Evolutionary conservation across 2,888 invertebrate species (phyloP), one percentile per base, ranked within the genome.

Genomic region (Chrysotoxum bicinctum): DNA sequence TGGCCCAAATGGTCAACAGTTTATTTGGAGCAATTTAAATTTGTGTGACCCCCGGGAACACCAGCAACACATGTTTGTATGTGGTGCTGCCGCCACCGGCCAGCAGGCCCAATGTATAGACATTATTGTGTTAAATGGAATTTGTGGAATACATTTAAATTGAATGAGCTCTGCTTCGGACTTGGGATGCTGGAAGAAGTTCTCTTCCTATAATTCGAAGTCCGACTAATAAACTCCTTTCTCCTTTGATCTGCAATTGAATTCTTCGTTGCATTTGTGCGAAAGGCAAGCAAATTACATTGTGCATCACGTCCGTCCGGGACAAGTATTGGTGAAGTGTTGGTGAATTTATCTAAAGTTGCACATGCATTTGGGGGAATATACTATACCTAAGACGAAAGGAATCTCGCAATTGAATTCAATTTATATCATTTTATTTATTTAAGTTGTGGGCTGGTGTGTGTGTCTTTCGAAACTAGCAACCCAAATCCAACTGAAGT

Each of bases 1-100:
- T 78, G 84, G 79, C 79, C 79, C 84, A 79, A 84, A 84, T 84
- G 84, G 84, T 84, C 84, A 84, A 79, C 84, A 84, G 79, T 84
- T 84, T 84, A 84, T 84, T 66, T 66, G 64, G 66, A 84, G 79
- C 79, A 84, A 84, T 84, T 79, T 84, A 79, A 84, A 84, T 79
- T 84, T 84, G 84, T 84, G 70, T 84, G 79, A 66, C 79, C 84
- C 79, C 69, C 43, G 79, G 79, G 70, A 69, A 70, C 70, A 43
- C 37, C 75, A 79, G 66, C 69, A 75, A 75, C 84, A 84, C 69
- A 70, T 79, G 79, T 69, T 75, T 79, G 64, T 64, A 74, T 60
- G 66, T 75, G 48, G 19, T 72, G 14, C 9, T 56, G 26, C 21
- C 12, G 8, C 26, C 23, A 7, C 3, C 21, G 1, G 45, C 2